phyloP scores from a whole-genome alignment of 2,888 invertebrate genomes.

The Formica aserva region DNA sequence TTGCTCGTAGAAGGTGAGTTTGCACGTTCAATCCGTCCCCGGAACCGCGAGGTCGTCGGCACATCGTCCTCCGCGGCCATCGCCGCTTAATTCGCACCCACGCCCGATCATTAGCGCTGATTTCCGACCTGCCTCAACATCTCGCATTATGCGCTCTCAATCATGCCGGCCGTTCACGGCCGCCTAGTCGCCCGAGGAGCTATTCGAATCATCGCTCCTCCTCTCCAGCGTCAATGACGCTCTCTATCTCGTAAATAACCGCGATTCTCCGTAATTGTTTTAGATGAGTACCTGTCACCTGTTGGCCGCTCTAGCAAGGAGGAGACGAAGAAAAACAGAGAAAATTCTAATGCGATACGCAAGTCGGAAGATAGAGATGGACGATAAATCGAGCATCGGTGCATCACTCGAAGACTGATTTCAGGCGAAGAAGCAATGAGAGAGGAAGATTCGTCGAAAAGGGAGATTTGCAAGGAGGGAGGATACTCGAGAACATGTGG shows the following conservation, averaged over 20 bases:
- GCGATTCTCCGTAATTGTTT: slow-evolving; percentile 82
- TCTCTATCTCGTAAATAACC: slow-evolving; percentile 81
- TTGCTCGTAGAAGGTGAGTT: background rate
- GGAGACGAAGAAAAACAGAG: slow-evolving; percentile 11
- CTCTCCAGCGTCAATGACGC: slow-evolving; percentile 69
- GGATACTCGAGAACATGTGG: slow-evolving; percentile 58
- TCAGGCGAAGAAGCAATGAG: slow-evolving; percentile 21
- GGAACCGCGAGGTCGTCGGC: slow-evolving; percentile 28
- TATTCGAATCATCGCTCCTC: slow-evolving; percentile 59
- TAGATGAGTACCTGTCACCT: slow-evolving; percentile 82
- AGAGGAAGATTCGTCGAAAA: slow-evolving; percentile 32
- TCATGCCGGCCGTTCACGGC: slow-evolving; percentile 73
- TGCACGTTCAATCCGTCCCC: slow-evolving; percentile 4
- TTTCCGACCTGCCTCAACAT: slow-evolving; percentile 82
- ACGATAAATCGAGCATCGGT: slow-evolving; percentile 71
- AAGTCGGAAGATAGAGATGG: slow-evolving; percentile 18
- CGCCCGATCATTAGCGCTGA: slow-evolving; percentile 81
- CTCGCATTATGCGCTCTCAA: slow-evolving; percentile 83
- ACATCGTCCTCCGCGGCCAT: slow-evolving; percentile 52
- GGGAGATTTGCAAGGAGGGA: slow-evolving; percentile 59
- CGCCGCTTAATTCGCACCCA: slow-evolving; percentile 82
- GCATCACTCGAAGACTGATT: slow-evolving; percentile 68
- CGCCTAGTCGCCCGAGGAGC: slow-evolving; percentile 61
- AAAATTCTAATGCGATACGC: slow-evolving; percentile 22
- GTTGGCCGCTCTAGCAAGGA: slow-evolving; percentile 53